phyloP scores from a whole-genome alignment of 2,797 vertebrate genomes.

The Okamejei kenojei region DNA sequence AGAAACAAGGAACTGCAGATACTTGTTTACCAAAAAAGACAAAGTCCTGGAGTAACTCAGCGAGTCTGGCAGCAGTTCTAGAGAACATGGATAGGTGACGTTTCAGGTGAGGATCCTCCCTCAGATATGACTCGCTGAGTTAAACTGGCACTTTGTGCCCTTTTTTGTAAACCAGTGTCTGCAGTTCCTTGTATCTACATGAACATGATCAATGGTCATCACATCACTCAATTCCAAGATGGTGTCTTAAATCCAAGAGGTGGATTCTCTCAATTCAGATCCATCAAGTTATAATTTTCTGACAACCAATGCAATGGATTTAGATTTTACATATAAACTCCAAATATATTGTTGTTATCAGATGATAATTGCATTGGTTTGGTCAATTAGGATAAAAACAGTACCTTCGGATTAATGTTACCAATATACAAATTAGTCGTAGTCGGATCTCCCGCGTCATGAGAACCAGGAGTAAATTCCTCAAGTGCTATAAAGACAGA shows the following conservation, averaged over 20 bases:
- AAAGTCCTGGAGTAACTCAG: no score
- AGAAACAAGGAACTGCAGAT: no score
- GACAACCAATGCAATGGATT: neutral
- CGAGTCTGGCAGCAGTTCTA: no score
- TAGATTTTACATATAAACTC: neutral
- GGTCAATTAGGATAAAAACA: neutral
- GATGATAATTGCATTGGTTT: neutral
- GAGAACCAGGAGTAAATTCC: conserved; percentile 93
- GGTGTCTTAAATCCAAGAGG: neutral
- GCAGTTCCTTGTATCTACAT: no score
- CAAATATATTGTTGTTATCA: neutral
- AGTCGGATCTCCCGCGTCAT: conserved; percentile 95
- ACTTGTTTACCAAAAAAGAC: no score
- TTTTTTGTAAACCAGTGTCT: no score
- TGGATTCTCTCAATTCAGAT: neutral
- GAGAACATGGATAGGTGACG: no score
- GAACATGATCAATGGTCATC: neutral
- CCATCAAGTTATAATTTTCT: neutral
- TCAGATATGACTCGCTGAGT: no score
- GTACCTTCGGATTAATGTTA: conserved; percentile 97
- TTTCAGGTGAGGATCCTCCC: no score
- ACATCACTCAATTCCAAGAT: neutral
- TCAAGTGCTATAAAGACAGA: conserved; percentile 71
- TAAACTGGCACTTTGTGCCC: no score
- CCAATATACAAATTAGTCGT: conserved; percentile 97